Evolutionary conservation across 2,888 invertebrate genomes (phyloP).

Genomic region (Lasioglossum figueresi): DNA sequence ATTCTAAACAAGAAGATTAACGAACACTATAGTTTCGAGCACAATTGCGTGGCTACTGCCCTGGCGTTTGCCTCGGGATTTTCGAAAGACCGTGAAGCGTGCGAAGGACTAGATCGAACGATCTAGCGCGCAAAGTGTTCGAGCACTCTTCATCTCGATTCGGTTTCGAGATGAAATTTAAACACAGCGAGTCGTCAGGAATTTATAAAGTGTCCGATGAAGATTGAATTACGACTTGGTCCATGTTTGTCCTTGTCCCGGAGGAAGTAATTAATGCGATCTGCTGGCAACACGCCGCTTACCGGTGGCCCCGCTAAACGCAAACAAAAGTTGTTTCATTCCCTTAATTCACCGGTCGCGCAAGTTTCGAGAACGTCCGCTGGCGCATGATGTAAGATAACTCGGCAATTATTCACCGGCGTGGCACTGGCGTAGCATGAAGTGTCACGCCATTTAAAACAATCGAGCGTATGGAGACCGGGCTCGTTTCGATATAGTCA

Average conservation of each 20-base stretch:
- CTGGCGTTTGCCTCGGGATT: background rate
- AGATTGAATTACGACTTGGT: background rate
- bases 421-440: background rate
- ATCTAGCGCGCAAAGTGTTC: background rate
- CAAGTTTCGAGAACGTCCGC: background rate
- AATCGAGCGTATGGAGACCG: background rate
- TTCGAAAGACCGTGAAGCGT: background rate
- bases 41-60: background rate
- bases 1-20: too few species aligned
- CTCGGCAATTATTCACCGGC: background rate
- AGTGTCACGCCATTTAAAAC: background rate
- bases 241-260: background rate
- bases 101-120: background rate
- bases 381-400: background rate
- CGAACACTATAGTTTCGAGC: too few species aligned
- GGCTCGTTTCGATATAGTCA: background rate
- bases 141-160: background rate
- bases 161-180: background rate
- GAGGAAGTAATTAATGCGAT: slow-evolving; percentile 5
- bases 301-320: background rate
- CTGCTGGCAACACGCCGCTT: background rate
- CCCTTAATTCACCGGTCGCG: slow-evolving; percentile 3
- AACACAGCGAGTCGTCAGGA: background rate
- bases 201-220: background rate
- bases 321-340: slow-evolving; percentile 12